These are phyloP conservation scores for Labrus mixtus DNA, from an alignment of 2,113 vertebrate species.

Conservation along the genomic window DNA sequence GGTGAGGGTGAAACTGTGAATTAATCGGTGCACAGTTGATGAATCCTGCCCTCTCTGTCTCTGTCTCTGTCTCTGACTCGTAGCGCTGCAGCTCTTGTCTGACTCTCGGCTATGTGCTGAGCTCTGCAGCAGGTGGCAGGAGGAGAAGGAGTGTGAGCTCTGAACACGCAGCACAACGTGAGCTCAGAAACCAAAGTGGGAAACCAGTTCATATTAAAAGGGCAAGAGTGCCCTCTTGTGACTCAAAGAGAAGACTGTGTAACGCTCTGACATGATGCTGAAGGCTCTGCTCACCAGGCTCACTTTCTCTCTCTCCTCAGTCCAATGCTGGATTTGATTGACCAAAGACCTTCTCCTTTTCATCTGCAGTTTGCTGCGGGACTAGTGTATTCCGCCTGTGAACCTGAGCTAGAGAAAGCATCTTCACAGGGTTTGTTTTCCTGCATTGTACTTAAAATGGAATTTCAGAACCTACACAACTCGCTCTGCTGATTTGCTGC, in stretches of 20 bases:
- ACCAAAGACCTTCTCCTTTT: too few relatives aligned
- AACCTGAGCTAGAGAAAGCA: too few relatives aligned
- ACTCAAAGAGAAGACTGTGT: not conserved
- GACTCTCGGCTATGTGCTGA: not conserved
- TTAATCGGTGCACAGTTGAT: too few relatives aligned
- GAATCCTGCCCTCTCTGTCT: constrained; percentile 1
- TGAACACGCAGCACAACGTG: constrained; percentile 10
- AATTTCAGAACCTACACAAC: too few relatives aligned
- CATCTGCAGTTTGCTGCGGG: too few relatives aligned
- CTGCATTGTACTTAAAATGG: too few relatives aligned
- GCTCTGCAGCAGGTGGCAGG: constrained; percentile 55
- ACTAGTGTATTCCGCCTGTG: too few relatives aligned
- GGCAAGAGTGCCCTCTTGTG: constrained; percentile 72
- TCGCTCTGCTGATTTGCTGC: too few relatives aligned
- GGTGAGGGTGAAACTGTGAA: too few relatives aligned
- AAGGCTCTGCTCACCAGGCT: not conserved
- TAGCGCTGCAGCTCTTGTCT: not conserved
- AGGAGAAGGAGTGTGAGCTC: constrained; percentile 1
- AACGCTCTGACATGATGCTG: too few relatives aligned
- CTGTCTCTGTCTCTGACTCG: constrained; percentile 12
- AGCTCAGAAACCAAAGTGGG: not conserved
- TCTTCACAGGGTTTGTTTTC: too few relatives aligned
- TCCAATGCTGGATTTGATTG: too few relatives aligned
- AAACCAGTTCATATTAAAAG: not conserved
- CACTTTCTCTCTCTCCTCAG: not conserved